These are phyloP conservation scores for Perca flavescens DNA, from an alignment of 2,113 vertebrate genomes.

Conservation along the genomic window DNA sequence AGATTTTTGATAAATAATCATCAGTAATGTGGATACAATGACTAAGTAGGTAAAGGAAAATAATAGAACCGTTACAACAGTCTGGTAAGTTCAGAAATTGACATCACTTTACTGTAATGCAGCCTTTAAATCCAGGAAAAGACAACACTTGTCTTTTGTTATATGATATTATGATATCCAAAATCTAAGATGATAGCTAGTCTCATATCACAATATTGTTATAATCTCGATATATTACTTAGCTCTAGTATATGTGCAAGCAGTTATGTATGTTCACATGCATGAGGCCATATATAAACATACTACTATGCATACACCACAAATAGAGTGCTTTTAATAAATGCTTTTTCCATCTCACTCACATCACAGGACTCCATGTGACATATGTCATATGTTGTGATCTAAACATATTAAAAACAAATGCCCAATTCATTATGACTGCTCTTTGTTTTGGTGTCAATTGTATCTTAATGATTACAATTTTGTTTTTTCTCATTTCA, in stretches of 20 bases:
- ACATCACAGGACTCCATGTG: conserved; percentile 46
- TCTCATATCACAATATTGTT: too few species aligned
- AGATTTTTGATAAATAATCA: too few species aligned
- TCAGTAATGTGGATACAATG: too few species aligned
- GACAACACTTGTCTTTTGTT: too few species aligned
- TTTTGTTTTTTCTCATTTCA: not conserved
- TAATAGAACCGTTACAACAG: too few species aligned
- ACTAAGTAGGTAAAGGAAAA: too few species aligned
- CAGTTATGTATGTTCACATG: conserved; percentile 7
- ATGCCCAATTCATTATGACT: conserved; percentile 70
- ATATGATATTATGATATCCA: too few species aligned
- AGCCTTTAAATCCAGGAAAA: too few species aligned
- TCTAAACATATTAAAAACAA: conserved; percentile 79
- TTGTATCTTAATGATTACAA: conserved; percentile 79
- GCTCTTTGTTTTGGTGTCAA: conserved; percentile 81
- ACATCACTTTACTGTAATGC: too few species aligned
- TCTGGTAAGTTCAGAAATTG: too few species aligned
- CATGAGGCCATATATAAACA: conserved; percentile 30
- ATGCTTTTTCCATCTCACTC: conserved; percentile 19
- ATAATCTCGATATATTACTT: too few species aligned
- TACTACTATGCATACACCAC: conserved; percentile 5
- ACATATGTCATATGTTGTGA: conserved; percentile 73
- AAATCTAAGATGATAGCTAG: too few species aligned
- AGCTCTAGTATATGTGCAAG: not conserved
- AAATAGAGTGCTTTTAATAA: conserved; percentile 16